These are phyloP conservation scores for Amphiduros pacificus DNA, from an alignment of 2,888 invertebrate genomes.

Conservation along the genomic window DNA sequence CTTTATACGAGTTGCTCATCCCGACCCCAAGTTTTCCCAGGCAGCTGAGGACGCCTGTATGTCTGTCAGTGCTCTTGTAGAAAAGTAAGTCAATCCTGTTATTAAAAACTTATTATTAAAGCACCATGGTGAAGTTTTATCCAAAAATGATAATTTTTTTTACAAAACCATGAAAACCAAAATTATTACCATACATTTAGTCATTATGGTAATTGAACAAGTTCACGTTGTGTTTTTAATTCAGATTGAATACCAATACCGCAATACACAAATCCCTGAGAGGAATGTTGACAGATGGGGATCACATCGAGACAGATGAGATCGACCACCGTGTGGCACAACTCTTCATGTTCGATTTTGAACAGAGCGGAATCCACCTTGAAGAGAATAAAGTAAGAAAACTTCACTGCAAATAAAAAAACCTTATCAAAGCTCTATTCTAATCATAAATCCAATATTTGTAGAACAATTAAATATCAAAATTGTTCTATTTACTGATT, in stretches of 20 bases:
- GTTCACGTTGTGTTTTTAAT: no score
- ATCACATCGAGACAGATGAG: constrained; percentile 66
- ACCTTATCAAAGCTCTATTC: no score
- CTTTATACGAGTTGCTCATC: constrained; percentile 92
- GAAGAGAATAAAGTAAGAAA: constrained; percentile 66
- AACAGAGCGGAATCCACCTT: constrained; percentile 95
- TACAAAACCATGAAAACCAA: no score
- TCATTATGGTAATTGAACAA: no score
- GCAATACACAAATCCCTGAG: constrained; percentile 79
- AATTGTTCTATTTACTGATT: no score
- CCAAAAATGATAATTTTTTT: no score
- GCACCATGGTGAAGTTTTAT: no score
- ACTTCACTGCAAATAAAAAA: no score
- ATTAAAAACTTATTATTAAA: background rate
- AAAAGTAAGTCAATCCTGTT: constrained; percentile 69
- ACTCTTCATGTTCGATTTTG: constrained; percentile 94
- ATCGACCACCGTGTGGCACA: constrained; percentile 85
- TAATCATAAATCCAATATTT: no score
- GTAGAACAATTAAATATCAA: no score
- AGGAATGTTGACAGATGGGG: constrained; percentile 72
- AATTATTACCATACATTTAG: no score
- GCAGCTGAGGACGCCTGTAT: constrained; percentile 91
- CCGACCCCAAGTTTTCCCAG: constrained; percentile 69
- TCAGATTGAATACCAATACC: constrained; percentile 86
- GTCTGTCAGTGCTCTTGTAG: constrained; percentile 86